These are phyloP conservation scores for Mamestra brassicae DNA, from an alignment of 2,888 invertebrate genomes.

Conservation along the genomic window DNA sequence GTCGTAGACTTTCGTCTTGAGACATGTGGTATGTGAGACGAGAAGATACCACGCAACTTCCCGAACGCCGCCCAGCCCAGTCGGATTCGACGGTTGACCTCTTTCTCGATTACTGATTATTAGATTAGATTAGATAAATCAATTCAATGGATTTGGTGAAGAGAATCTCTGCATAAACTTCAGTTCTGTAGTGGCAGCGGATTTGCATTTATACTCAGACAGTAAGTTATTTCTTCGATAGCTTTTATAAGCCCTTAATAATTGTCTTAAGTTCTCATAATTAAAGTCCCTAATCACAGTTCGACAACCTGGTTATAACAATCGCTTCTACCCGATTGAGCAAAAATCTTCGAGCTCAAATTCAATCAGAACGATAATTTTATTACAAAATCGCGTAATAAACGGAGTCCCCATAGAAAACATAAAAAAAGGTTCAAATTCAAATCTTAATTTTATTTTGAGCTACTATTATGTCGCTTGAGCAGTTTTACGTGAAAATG, in stretches of 20 bases:
- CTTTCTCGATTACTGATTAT: no score
- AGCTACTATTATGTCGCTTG: conserved; percentile 31
- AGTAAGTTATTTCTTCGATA: neutral
- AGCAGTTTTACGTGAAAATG: conserved; percentile 40
- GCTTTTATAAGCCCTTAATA: neutral
- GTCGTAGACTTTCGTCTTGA: no score
- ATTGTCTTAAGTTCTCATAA: neutral
- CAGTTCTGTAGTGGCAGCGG: no score
- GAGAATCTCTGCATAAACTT: no score
- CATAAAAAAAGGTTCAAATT: conserved; percentile 49
- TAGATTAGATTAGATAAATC: no score
- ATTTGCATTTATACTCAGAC: neutral
- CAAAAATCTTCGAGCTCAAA: conserved; percentile 40
- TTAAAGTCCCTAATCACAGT: conserved; percentile 14
- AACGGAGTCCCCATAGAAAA: conserved; percentile 29
- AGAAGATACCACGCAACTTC: no score
- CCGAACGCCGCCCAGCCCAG: no score
- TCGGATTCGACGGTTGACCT: no score
- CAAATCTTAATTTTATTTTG: conserved; percentile 50
- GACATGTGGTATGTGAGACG: no score
- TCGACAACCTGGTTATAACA: conserved; percentile 19
- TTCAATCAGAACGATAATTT: conserved; percentile 51
- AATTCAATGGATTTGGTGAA: no score
- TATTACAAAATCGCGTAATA: conserved; percentile 36
- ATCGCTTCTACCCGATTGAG: conserved; percentile 35